Evolutionary conservation across 1,140 invertebrate species (phyloP), one percentile per base, ranked within the genome.

Genomic region (Drosophila carrolli): DNA sequence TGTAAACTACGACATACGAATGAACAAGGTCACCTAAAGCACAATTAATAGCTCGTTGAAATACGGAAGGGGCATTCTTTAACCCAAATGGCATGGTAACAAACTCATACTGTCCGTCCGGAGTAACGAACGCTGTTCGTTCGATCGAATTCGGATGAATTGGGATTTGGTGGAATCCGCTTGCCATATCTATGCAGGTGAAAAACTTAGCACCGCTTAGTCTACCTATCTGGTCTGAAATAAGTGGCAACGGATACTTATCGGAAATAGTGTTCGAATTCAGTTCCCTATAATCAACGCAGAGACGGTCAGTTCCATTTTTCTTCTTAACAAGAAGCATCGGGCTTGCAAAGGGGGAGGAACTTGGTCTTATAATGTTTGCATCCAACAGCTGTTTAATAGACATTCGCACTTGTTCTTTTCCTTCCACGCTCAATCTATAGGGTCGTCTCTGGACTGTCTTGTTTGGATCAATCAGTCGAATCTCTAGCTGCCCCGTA

Each of bases 401-500:
- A 5, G 40, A 43, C 13, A 7, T 16, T 27, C 27, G 6, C 8
- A 62, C 50, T 13, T 43, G 5, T 55, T 44, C 27, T 55, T 44
- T 35, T 55, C 44, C 27, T 10, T 62, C 50, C 7, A 44, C 50
- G 16, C 57, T 61, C 19, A 68, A 51, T 10, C 29, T 2, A 7
- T 53, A 53, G 10, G 62, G 43, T 9, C 41, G 35, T 7, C 63
- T 51, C 38, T 38, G n/a, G n/a, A 46, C 19, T 8, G 11, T 53
- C 19, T 53, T 62, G 9, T 61, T 53, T 37, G n/a, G 32, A 46
- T 61, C 40, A 61, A 53, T 68, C 32, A 53, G 29, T 10, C 57
- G 47, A 51, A 43, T 46, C 10, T 67, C 32, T 37, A 53, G 2
- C 13, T 60, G 63, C 13, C 40, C 63, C 2, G 46, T 51, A 27